Base-by-base conservation (phyloP, 2,888 invertebrate genomes). In the Chloromyia formosa region DNA sequence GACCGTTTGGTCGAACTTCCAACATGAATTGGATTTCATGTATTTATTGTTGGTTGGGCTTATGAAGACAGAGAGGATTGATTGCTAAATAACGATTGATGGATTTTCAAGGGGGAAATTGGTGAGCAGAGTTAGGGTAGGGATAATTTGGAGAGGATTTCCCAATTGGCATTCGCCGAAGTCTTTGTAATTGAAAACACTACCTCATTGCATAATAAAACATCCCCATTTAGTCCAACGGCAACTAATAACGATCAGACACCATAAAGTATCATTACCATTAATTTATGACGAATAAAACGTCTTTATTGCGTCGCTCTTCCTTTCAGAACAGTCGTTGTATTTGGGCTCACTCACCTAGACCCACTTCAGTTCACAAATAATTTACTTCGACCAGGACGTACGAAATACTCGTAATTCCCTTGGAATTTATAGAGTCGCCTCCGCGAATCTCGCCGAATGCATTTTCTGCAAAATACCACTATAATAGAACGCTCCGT, bases 401-500 rank as follows among this genome's bases (percentile, higher is more conserved):
- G 27, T 35, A 35, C 27, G 27, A 7, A 35, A 35, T 35, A 35
- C 5, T 56, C 16, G 18, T 56, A 56, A 56, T 56, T 56, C 56
- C 56, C 0, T 20, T 20, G 10, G 18, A 56, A 56, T 56, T 35
- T 10, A 20, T 20, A 16, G 2, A 5, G 18, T 10, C 10, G 56
- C 20, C 22, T 49, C 45, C 66, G 66, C 66, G 49, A 42, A 66
- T 66, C 7, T 35, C 16, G 49, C 22, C 45, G 66, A 45, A 45
- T 71, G 71, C 71, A 71, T 20, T 71, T 27, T 69, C 58, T 58
- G 53, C 56, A 71, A 71, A 58, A 58, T 58, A 35, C 56, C 56
- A 71, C 22, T 40, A 71, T 58, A 69, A 69, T 69, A 54, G 54
- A n/a, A 12, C 49, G 49, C 20, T 69, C 3, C 7, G 27, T 35